A percentile compares a stretch with the other conserved stretches of the same genome.
Conservation (phyloP, 2,113 vertebrate genomes). For the Sclerurus mexicanus region DNA sequence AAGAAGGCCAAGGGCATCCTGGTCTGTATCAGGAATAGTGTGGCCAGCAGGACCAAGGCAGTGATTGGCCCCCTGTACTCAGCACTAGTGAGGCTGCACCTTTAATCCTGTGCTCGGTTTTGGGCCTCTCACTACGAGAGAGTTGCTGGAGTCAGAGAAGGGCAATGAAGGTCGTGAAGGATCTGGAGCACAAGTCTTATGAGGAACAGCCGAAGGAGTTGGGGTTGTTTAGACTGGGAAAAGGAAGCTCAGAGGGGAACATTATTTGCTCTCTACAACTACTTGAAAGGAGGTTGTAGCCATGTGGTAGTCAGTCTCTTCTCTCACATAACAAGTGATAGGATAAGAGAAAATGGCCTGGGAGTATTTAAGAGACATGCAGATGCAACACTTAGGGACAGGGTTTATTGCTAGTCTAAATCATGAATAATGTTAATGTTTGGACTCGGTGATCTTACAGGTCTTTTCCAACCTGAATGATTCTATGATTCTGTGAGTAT, state of each 20-base stretch:
- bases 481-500: background rate
- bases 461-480: background rate
- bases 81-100: background rate
- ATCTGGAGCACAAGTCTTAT: background rate
- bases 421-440: background rate
- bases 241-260: background rate
- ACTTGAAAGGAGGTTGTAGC: background rate
- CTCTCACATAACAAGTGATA: background rate
- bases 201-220: background rate
- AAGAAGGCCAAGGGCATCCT: background rate
- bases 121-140: background rate
- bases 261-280: background rate
- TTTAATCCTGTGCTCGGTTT: too few species aligned
- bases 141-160: accelerated
- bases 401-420: background rate
- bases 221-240: background rate
- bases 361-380: background rate
- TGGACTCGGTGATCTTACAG: background rate
- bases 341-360: background rate
- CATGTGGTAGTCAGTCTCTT: background rate
- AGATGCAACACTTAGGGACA: background rate
- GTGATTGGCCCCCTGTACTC: accelerated
- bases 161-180: background rate
- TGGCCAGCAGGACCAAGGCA: background rate
- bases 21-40: background rate